A percentile compares a stretch with the other conserved stretches of the same genome.
phyloP scores from a whole-genome alignment of 2,797 vertebrate genomes.

The Lacerta bilineata region DNA sequence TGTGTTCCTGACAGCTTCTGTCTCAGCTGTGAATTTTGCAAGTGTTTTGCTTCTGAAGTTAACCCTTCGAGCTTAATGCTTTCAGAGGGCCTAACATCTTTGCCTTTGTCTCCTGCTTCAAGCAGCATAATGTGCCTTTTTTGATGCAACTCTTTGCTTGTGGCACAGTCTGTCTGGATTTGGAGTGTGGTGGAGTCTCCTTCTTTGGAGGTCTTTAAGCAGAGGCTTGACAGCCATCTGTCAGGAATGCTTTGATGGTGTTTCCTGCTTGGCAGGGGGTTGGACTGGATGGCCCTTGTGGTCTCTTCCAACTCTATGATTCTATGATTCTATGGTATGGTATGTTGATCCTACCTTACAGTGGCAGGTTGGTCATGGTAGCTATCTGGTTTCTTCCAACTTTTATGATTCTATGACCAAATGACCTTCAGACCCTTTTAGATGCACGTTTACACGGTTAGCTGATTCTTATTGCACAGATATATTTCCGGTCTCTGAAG shows the following conservation, averaged over 20 bases:
- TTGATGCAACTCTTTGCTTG: neutral
- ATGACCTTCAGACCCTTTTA: neutral
- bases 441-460: neutral
- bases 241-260: no score
- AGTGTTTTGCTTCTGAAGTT: slow-evolving; percentile 9
- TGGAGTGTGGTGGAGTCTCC: no score
- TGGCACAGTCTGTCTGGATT: no score
- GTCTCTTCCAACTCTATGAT: no score
- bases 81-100: neutral
- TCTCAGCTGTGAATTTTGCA: slow-evolving; percentile 9
- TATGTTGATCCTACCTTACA: neutral
- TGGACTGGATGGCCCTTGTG: no score
- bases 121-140: neutral
- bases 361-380: neutral
- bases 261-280: no score
- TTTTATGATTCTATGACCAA: slow-evolving; percentile 14
- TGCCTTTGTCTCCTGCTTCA: neutral
- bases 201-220: no score
- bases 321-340: no score
- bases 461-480: neutral
- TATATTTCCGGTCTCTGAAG: neutral
- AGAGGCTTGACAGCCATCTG: no score
- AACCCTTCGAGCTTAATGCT: neutral
- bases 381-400: neutral
- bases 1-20: neutral